Evolutionary conservation across 2,888 invertebrate genomes (phyloP), one percentile per base, ranked within the genome.

Genomic region (Noctua fimbriata): DNA sequence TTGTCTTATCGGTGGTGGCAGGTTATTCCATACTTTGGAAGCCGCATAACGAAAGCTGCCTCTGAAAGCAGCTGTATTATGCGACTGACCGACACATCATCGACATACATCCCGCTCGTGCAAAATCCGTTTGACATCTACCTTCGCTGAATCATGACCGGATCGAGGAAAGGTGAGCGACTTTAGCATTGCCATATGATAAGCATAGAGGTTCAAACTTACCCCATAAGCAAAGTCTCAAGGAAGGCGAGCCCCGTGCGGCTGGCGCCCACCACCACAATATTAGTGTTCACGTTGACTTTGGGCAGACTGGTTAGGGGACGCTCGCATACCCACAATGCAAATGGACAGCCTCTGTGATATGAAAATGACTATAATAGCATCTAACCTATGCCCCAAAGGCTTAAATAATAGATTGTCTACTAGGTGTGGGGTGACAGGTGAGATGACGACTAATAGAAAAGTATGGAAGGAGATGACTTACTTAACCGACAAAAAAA

Each of bases 241-340:
- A 98, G 88, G 88, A 98, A 98, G 0, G 98, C 95, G 0, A 98
- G 92, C 0, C 97, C 97, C 0, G 97, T 97, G 36, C 97, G 96
- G 78, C 98, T 98, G 1, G 97, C 97, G 0, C 98, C 98, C 0
- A 98, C 97, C 0, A 98, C 97, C 0, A 98, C 97, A 65, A 98
- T 97, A 88, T 97, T 97, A 24, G 94, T 95, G 84, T 98, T 98
- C 16, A 98, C 94, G 63, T 96, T 95, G 0, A 96, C 92, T 88
- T 97, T 97, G 0, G 96, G 95, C 28, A 97, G 85, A 87, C 96
- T 96, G 5, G 97, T 95, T 70, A 97, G 88, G 0, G 97, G 96
- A 1, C 97, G 93, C 67, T 97, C 97, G 67, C 97, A 93, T 3
- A 97, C 89, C 94, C 97, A 98, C 1, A 98, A 91, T 0, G 98